A percentile compares a stretch with the other conserved stretches of the same genome.
These are phyloP conservation scores for Cephalotes varians DNA, from an alignment of 2,888 invertebrate genomes.

Conservation along the genomic window DNA sequence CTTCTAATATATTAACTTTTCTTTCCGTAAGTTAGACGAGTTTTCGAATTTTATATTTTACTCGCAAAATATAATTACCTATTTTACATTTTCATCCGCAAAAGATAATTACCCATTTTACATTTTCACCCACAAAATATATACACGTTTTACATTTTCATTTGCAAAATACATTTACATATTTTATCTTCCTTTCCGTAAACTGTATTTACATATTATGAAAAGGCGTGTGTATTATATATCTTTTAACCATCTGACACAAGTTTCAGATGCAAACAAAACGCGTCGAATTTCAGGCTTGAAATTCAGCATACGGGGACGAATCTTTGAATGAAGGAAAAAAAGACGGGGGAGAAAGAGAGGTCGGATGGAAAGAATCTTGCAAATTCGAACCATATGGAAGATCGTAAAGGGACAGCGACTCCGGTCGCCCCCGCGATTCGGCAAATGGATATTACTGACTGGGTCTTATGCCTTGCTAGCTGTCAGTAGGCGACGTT, in stretches of 20 bases:
- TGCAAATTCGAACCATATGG: slow-evolving; percentile 64
- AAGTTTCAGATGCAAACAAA: slow-evolving; percentile 18
- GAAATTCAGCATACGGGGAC: not conserved
- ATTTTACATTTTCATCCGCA: slow-evolving; percentile 23
- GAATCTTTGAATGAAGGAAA: slow-evolving; percentile 11
- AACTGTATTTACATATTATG: slow-evolving; percentile 23
- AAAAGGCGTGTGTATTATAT: not conserved
- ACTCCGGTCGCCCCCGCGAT: slow-evolving; percentile 58
- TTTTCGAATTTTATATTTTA: slow-evolving; percentile 23
- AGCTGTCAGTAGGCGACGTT: slow-evolving; percentile 54
- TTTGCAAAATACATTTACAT: slow-evolving; percentile 36
- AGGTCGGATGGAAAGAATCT: slow-evolving; percentile 53
- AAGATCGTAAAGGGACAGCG: slow-evolving; percentile 62
- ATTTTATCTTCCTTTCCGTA: slow-evolving; percentile 13
- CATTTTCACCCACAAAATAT: slow-evolving; percentile 33
- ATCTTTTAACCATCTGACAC: not conserved
- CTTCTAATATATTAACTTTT: slow-evolving; percentile 27
- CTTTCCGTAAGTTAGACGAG: slow-evolving; percentile 18
- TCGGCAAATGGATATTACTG: slow-evolving; percentile 77
- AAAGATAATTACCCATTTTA: slow-evolving; percentile 33
- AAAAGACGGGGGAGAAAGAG: slow-evolving; percentile 4
- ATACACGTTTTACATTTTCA: slow-evolving; percentile 24
- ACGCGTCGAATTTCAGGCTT: slow-evolving; percentile 1
- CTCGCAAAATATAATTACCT: slow-evolving; percentile 34
- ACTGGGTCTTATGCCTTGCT: slow-evolving; percentile 63